phyloP scores from a whole-genome alignment of 2,888 invertebrate species.

The Nymphalis polychloros region DNA sequence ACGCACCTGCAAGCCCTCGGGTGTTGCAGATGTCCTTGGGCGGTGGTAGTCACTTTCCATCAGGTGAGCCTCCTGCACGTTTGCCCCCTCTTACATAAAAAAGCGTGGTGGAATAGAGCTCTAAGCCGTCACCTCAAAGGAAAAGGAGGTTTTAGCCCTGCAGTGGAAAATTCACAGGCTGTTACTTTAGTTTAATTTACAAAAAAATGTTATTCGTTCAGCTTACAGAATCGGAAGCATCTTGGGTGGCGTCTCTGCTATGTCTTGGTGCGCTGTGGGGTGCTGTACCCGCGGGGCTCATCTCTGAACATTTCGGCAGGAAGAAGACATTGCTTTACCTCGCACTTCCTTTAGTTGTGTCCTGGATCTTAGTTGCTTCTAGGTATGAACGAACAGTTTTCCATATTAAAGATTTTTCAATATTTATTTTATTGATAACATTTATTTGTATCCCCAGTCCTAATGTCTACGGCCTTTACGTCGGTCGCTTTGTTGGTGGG shows the following conservation, averaged over 20 bases:
- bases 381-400: conserved; percentile 56
- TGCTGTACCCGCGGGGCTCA: conserved; percentile 79
- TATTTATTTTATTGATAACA: too few relatives aligned
- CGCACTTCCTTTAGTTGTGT: conserved; percentile 76
- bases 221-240: conserved; percentile 63
- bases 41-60: too few relatives aligned
- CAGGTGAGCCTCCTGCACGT: too few relatives aligned
- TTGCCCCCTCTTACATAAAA: too few relatives aligned
- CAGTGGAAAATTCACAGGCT: too few relatives aligned
- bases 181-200: too few relatives aligned
- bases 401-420: too few relatives aligned
- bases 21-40: too few relatives aligned
- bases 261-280: conserved; percentile 81
- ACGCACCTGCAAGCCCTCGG: too few relatives aligned
- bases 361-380: conserved; percentile 81
- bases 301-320: conserved; percentile 79
- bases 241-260: conserved; percentile 81
- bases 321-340: conserved; percentile 79
- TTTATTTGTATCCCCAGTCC: conserved; percentile 54
- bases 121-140: too few relatives aligned
- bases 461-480: conserved; percentile 75
- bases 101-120: too few relatives aligned
- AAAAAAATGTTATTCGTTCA: conserved; percentile 33
- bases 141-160: too few relatives aligned
- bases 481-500: conserved; percentile 83